Evolutionary conservation across 2,113 vertebrate species (phyloP), one percentile per base, ranked within the genome.

Genomic region (Perca flavescens): DNA sequence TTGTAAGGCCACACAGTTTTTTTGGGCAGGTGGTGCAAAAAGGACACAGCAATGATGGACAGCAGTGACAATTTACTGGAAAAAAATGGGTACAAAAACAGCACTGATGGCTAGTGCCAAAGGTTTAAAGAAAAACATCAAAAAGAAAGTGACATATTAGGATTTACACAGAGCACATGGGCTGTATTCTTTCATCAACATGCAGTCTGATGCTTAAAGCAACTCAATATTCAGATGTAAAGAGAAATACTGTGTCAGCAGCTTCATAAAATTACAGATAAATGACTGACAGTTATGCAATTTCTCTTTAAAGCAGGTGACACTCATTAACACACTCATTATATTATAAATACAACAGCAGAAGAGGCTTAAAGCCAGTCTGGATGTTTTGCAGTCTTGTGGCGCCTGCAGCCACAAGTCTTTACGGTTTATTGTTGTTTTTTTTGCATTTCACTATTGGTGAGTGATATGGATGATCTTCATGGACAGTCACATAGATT

Each of bases 221-320:
- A 19, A 28, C 28, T 75, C 57, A 75, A 49, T 8, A 28, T 64
- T 25, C 28, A 22, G 21, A 52, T 43, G 28, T 54, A 47, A 68
- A 77, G 22, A 58, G 62, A 77, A 77, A 70, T 47, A 40, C 9
- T 40, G 34, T 58, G 67, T 84, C 74, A 70, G 82, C 82, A 56
- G 31, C 34, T 74, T 84, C 16, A 60, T 60, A 28, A 80, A 81
- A 53, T 25, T 58, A 16, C 66, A 80, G 28, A 80, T 77, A 77
- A 69, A 80, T 84, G 67, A 61, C 31, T 84, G 67, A 61, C 31
- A 61, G 36, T 19, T 40, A 58, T 28, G 43, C 40, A 47, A 65
- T 80, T 74, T 50, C 19, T 15, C 60, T 68, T 25, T n/a, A 25
- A 84, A 73, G 40, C 22, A 40, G 57, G 31, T 47, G 62, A 54